Percentiles rank a stretch among this genome's conserved stretches.
Evolutionary conservation across 2,797 vertebrate genomes (phyloP).

Genomic region (Anguilla pacifica): DNA sequence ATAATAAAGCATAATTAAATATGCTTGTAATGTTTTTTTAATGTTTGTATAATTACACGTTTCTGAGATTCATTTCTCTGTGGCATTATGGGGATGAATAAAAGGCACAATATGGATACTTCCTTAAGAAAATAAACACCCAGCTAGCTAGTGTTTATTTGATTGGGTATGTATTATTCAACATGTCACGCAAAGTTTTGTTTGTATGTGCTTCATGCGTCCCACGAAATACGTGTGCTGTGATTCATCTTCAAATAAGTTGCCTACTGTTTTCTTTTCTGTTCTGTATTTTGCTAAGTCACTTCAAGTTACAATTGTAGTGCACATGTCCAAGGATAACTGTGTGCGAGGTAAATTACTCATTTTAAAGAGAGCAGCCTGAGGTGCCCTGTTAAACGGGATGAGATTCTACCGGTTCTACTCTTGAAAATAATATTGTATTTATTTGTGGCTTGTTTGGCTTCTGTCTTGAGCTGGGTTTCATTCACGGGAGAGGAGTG

Average conservation of each 20-base stretch:
- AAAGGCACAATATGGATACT: not conserved
- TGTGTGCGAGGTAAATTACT: not conserved
- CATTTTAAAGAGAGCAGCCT: not conserved
- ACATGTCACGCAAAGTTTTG: too few species aligned
- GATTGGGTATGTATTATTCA: not conserved
- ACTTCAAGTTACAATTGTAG: not conserved
- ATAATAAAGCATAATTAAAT: not conserved
- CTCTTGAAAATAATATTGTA: not conserved
- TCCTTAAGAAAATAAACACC: not conserved
- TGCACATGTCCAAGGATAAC: not conserved
- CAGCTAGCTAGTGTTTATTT: not conserved
- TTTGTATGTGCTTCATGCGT: not conserved
- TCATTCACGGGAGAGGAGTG: not conserved
- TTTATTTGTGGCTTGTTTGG: constrained; percentile 2
- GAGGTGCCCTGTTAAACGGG: not conserved
- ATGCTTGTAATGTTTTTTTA: not conserved
- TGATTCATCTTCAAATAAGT: not conserved
- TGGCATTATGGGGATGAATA: not conserved
- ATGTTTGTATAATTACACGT: not conserved
- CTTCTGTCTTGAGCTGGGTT: not conserved
- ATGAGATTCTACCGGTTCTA: not conserved
- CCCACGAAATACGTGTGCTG: not conserved
- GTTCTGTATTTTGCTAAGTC: not conserved
- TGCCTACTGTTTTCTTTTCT: not conserved
- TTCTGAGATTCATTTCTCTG: not conserved